These are phyloP conservation scores for Labia minor DNA, from an alignment of 2,888 invertebrate species.

Conservation along the genomic window DNA sequence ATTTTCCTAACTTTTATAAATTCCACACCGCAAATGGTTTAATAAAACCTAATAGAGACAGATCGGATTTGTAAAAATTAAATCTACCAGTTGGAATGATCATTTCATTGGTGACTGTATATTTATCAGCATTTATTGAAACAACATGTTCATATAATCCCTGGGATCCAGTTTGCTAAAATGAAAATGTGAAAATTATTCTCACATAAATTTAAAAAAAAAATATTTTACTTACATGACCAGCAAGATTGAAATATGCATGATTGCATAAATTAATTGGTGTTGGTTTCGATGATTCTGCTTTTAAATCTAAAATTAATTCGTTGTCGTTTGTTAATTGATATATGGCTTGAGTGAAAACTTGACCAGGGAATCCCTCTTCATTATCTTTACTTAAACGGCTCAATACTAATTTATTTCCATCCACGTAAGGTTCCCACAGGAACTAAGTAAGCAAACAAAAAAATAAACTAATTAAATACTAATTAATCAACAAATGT, in stretches of 20 bases:
- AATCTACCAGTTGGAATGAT: conserved; percentile 66
- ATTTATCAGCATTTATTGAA: conserved; percentile 63
- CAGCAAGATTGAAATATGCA: conserved; percentile 84
- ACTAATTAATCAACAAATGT: not conserved
- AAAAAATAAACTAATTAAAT: conserved; percentile 19
- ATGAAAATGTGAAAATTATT: conserved; percentile 16
- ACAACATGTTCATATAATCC: conserved; percentile 58
- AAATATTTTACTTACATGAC: conserved; percentile 53
- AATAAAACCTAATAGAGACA: no score
- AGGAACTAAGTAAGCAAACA: conserved; percentile 41
- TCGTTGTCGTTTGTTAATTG: conserved; percentile 61
- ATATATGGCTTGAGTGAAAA: conserved; percentile 59
- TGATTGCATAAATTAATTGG: conserved; percentile 80
- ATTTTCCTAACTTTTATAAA: no score
- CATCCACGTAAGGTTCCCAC: conserved; percentile 54
- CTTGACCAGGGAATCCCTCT: conserved; percentile 81
- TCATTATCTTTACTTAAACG: conserved; percentile 67
- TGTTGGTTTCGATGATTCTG: conserved; percentile 65
- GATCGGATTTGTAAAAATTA: no score
- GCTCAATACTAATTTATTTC: conserved; percentile 46
- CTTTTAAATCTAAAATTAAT: conserved; percentile 62
- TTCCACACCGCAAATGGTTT: no score
- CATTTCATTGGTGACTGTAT: conserved; percentile 57
- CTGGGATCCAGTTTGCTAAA: conserved; percentile 48
- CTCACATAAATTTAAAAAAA: not conserved